Evolutionary conservation across 1,140 invertebrate species (phyloP).

Genomic region (Artemia franciscana): DNA sequence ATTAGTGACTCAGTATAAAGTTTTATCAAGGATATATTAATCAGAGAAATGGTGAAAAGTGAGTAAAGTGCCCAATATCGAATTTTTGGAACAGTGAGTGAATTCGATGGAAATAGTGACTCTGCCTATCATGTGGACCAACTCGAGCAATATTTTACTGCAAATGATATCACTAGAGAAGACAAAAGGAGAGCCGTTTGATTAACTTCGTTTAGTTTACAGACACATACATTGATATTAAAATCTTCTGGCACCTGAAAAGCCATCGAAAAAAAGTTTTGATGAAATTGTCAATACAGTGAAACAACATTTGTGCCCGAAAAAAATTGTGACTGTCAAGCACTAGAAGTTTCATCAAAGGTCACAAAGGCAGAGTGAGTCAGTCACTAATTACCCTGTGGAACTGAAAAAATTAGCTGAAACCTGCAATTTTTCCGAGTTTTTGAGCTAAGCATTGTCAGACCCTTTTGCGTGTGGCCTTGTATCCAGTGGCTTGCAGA

Average conservation of each 20-base stretch:
- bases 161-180: no score
- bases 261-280: constrained; percentile 3
- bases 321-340: constrained; percentile 6
- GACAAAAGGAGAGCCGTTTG: no score
- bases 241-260: constrained; percentile 1
- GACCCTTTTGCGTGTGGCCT: constrained; percentile 6
- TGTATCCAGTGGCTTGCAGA: background rate
- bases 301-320: background rate
- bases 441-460: constrained; percentile 1
- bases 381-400: constrained; percentile 1
- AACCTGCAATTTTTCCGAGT: constrained; percentile 5
- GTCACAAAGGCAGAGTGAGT: background rate
- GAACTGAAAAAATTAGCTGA: background rate
- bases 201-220: no score
- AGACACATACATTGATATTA: no score
- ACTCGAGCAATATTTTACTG: no score
- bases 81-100: no score
- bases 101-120: no score
- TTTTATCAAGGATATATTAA: no score
- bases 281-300: constrained; percentile 5
- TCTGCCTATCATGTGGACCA: no score
- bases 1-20: no score
- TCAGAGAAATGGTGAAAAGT: no score
- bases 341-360: constrained; percentile 4
- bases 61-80: no score